These are phyloP conservation scores for Calycopis cecrops DNA, from an alignment of 1,140 invertebrate species.

Conservation along the genomic window DNA sequence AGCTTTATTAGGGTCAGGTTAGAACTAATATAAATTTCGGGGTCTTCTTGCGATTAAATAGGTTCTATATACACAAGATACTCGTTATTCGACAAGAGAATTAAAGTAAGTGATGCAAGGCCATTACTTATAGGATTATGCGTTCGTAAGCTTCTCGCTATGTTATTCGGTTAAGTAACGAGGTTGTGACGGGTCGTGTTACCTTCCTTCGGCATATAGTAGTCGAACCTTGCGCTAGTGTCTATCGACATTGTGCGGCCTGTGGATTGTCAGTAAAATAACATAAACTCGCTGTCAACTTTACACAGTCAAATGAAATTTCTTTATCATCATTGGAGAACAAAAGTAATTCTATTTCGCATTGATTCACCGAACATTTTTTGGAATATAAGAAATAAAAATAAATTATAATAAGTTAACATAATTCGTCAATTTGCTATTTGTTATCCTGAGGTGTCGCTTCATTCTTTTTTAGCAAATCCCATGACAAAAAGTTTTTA, in stretches of 20 bases:
- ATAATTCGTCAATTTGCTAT: too few relatives aligned
- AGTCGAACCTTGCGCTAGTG: conserved; percentile 60
- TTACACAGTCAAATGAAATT: neutral
- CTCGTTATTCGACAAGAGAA: conserved; percentile 18
- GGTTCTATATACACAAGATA: neutral
- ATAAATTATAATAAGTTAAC: too few relatives aligned
- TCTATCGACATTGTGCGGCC: conserved; percentile 67
- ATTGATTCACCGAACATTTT: too few relatives aligned
- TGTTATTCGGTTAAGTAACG: conserved; percentile 65
- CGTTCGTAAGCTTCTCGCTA: conserved; percentile 58
- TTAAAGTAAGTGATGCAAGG: conserved; percentile 27
- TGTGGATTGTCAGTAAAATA: conserved; percentile 51
- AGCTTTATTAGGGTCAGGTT: too few relatives aligned
- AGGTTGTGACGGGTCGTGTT: conserved; percentile 55
- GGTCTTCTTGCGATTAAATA: too few relatives aligned
- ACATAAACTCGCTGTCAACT: conserved; percentile 1
- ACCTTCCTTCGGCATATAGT: conserved; percentile 71
- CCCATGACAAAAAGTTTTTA: too few relatives aligned
- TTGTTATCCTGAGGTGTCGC: too few relatives aligned
- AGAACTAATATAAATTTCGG: too few relatives aligned
- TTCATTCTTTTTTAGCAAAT: too few relatives aligned
- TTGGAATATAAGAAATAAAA: too few relatives aligned
- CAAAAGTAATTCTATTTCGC: too few relatives aligned
- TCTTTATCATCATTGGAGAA: neutral
- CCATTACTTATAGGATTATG: conserved; percentile 52